A percentile compares a stretch with the other conserved stretches of the same genome.
phyloP scores from a whole-genome alignment of 2,113 vertebrate species.

The Ceyx margarethae region DNA sequence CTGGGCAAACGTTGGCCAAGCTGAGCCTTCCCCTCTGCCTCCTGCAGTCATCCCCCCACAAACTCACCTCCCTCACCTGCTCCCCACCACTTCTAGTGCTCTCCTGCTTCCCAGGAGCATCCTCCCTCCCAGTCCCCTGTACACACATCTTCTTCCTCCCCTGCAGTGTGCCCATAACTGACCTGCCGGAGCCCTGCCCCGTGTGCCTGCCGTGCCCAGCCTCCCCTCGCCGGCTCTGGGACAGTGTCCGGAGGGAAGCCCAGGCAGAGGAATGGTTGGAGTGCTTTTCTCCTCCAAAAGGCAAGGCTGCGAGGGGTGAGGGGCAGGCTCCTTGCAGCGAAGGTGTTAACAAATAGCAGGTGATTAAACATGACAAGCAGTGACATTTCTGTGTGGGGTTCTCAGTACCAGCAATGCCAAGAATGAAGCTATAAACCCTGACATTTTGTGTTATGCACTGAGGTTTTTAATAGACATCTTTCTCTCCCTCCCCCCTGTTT shows the following conservation, averaged over 20 bases:
- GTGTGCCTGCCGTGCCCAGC: neutral
- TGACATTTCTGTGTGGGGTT: conserved; percentile 84
- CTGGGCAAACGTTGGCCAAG: neutral
- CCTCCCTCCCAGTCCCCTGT: accelerated
- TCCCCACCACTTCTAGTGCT: neutral
- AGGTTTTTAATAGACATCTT: conserved; percentile 80
- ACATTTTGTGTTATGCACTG: conserved; percentile 84
- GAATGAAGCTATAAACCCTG: conserved; percentile 82
- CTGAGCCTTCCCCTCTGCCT: neutral
- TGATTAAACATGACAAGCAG: conserved; percentile 88
- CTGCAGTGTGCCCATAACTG: accelerated
- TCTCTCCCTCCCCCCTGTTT: conserved; percentile 65
- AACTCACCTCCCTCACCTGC: neutral
- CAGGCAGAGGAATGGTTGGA: neutral
- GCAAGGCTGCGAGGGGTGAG: conserved; percentile 53
- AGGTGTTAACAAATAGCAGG: conserved; percentile 86
- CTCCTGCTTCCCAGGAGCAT: neutral
- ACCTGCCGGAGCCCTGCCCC: neutral
- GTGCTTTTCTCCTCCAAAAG: neutral
- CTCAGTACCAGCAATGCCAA: conserved; percentile 77
- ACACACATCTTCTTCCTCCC: neutral
- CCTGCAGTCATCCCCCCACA: neutral
- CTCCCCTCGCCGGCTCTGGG: neutral
- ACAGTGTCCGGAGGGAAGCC: neutral
- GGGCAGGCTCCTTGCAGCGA: conserved; percentile 75